Percentiles rank a stretch among this genome's conserved stretches.
phyloP scores from a whole-genome alignment of 1,140 invertebrate species.

The Rhysida immarginata region DNA sequence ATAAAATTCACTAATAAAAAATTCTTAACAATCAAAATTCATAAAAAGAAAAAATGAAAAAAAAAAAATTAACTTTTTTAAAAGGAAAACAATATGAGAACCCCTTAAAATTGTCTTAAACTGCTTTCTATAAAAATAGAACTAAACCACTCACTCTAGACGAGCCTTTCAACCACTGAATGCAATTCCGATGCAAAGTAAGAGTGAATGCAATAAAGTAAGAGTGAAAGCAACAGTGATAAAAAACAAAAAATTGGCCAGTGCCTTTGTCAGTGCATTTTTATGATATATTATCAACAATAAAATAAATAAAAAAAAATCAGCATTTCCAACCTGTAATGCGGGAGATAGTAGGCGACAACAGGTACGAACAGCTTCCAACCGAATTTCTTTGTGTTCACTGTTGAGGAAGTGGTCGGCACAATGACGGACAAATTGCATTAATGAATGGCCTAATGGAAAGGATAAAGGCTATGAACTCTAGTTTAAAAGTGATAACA shows the following conservation, averaged over 20 bases:
- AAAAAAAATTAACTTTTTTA: constrained; percentile 20
- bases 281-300: neutral
- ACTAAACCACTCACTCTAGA: too few species aligned
- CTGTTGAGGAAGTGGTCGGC: constrained; percentile 83
- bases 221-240: too few species aligned
- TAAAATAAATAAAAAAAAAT: neutral
- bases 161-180: too few species aligned
- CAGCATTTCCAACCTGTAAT: constrained; percentile 37
- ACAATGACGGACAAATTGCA: constrained; percentile 83
- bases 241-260: too few species aligned
- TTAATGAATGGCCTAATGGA: constrained; percentile 74
- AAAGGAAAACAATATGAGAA: neutral
- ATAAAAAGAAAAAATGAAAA: neutral
- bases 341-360: constrained; percentile 70
- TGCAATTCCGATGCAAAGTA: too few species aligned
- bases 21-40: neutral
- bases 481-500: too few species aligned
- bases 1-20: neutral
- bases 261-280: too few species aligned
- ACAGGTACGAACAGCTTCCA: constrained; percentile 89
- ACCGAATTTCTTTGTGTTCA: constrained; percentile 76
- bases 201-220: too few species aligned
- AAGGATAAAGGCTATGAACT: too few species aligned
- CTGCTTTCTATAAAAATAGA: too few species aligned
- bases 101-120: too few species aligned